phyloP scores from a whole-genome alignment of 1,140 invertebrate genomes.

The Aphelenchoides besseyi region DNA sequence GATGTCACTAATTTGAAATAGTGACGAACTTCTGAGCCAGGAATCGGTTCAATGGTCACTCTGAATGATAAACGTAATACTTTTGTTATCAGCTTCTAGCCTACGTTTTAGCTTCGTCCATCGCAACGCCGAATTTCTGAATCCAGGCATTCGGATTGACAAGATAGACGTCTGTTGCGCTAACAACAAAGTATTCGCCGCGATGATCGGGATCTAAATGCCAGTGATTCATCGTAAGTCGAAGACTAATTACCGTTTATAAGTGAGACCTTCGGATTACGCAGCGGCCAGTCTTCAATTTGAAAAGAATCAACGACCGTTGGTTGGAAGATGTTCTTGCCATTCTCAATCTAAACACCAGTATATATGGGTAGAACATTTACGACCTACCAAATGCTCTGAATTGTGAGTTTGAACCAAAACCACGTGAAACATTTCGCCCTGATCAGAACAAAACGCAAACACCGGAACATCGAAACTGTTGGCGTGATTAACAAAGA shows the following conservation, averaged over 20 bases:
- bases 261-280: background rate
- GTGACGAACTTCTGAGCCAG: constrained; percentile 1
- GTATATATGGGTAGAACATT: background rate
- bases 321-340: constrained; percentile 2
- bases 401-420: background rate
- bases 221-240: background rate
- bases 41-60: background rate
- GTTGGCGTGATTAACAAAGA: background rate
- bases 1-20: background rate
- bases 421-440: constrained; percentile 9
- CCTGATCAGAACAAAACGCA: constrained; percentile 10
- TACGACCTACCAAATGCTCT: background rate
- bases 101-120: background rate
- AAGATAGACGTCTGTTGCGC: background rate
- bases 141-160: background rate
- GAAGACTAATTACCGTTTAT: background rate
- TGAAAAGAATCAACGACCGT: background rate
- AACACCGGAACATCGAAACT: background rate
- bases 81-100: background rate
- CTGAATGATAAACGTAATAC: background rate
- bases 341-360: constrained; percentile 1
- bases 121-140: background rate
- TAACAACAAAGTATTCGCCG: constrained; percentile 9
- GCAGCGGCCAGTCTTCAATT: constrained; percentile 9
- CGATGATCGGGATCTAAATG: background rate